phyloP scores from a whole-genome alignment of 2,888 invertebrate genomes.

The Cheilosia impressa region DNA sequence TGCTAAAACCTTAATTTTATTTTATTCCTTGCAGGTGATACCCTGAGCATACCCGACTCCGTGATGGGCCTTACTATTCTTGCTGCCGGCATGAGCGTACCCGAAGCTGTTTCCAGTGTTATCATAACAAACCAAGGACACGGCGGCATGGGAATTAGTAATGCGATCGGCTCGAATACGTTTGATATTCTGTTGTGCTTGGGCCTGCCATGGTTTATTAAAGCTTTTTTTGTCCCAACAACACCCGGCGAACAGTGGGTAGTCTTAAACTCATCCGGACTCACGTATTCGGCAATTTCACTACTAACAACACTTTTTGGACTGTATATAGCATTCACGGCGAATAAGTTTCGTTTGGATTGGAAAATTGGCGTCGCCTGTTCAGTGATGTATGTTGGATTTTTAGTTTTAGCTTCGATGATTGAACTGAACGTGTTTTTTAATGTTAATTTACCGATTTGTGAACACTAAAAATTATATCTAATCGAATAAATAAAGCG shows the following conservation, averaged over 20 bases:
- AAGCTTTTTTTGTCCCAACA: slow-evolving; percentile 87
- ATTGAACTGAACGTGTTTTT: slow-evolving; percentile 92
- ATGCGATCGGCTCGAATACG: slow-evolving; percentile 92
- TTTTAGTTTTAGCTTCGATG: slow-evolving; percentile 88
- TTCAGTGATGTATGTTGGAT: slow-evolving; percentile 87
- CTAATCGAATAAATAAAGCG: not conserved
- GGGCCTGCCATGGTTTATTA: slow-evolving; percentile 91
- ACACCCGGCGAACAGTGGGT: slow-evolving; percentile 86
- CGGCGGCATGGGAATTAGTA: slow-evolving; percentile 87
- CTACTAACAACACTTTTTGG: slow-evolving; percentile 90
- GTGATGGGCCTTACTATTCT: slow-evolving; percentile 94
- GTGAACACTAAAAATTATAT: slow-evolving; percentile 84
- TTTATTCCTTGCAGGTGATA: slow-evolving; percentile 87
- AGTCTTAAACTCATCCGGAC: slow-evolving; percentile 90
- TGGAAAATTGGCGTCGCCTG: slow-evolving; percentile 89
- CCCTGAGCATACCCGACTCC: slow-evolving; percentile 95
- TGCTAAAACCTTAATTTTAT: not conserved
- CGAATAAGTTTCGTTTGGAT: slow-evolving; percentile 89
- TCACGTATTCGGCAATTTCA: slow-evolving; percentile 90
- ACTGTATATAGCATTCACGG: slow-evolving; percentile 87
- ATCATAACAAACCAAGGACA: slow-evolving; percentile 92
- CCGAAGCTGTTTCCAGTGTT: slow-evolving; percentile 93
- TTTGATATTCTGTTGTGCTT: slow-evolving; percentile 91
- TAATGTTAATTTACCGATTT: slow-evolving; percentile 89
- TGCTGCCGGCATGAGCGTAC: slow-evolving; percentile 93